A percentile compares a stretch with the other conserved stretches of the same genome.
phyloP scores from a whole-genome alignment of 2,113 vertebrate species.

The Triplophysa siluroides region DNA sequence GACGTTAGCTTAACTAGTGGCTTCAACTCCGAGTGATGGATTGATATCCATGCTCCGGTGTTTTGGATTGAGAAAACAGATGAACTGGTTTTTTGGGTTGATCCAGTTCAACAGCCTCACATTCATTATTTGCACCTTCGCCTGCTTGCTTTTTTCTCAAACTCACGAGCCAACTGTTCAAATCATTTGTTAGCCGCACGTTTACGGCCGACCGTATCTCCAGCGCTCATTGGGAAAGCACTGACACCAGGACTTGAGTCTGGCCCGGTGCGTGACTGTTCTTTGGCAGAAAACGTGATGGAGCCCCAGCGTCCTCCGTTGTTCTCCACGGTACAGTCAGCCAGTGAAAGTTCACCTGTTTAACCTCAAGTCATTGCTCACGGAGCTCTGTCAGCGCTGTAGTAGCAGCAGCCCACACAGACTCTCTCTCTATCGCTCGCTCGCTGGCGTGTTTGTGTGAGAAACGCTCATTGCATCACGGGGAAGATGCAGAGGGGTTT shows the following conservation, averaged over 20 bases:
- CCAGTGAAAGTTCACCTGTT: conserved; percentile 70
- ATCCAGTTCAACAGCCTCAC: neutral
- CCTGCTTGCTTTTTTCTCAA: neutral
- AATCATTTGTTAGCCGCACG: conserved; percentile 29
- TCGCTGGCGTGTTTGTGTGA: conserved; percentile 44
- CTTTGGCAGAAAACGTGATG: conserved; percentile 61
- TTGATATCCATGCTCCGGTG: neutral
- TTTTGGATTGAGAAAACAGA: conserved; percentile 28
- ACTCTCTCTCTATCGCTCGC: conserved; percentile 26
- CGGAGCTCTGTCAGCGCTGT: conserved; percentile 61
- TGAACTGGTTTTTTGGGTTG: neutral
- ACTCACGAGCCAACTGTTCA: conserved; percentile 1
- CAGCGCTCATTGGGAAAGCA: conserved; percentile 44
- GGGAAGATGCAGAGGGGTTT: conserved; percentile 47
- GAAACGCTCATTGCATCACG: conserved; percentile 58
- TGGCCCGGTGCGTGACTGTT: conserved; percentile 53
- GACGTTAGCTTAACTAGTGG: neutral
- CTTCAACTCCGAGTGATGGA: no score
- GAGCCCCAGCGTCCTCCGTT: conserved; percentile 56
- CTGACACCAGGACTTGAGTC: conserved; percentile 41
- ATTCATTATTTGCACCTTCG: neutral
- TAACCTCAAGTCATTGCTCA: conserved; percentile 69
- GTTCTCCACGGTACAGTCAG: conserved; percentile 63
- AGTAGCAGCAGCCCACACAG: conserved; percentile 51
- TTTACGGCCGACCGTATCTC: conserved; percentile 16